These are phyloP conservation scores for Cacatua alba DNA, from an alignment of 2,113 vertebrate genomes.

Conservation along the genomic window DNA sequence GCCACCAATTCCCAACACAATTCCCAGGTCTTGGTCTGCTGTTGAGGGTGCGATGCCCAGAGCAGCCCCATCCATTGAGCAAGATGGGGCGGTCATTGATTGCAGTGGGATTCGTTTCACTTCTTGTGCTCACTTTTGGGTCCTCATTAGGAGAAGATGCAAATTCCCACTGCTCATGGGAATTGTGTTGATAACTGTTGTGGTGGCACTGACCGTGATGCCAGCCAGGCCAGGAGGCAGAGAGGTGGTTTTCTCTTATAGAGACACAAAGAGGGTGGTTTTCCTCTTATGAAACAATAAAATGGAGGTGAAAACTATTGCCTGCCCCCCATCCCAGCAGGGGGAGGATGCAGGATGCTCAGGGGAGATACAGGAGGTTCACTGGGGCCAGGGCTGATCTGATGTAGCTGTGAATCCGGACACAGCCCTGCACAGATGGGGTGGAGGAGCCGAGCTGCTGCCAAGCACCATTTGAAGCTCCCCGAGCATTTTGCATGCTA, in stretches of 20 bases:
- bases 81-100: background rate
- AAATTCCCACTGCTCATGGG: no score
- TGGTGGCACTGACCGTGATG: background rate
- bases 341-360: background rate
- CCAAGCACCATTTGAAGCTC: background rate
- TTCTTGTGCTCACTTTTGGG: background rate
- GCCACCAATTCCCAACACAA: background rate
- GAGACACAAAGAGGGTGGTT: no score
- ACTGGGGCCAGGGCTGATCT: background rate
- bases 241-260: background rate
- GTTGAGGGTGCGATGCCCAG: background rate
- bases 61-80: fast-evolving
- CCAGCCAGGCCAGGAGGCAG: background rate
- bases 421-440: background rate
- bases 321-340: background rate
- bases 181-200: background rate
- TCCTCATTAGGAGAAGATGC: background rate
- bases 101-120: background rate
- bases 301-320: fast-evolving
- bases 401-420: background rate
- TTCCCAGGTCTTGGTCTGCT: background rate
- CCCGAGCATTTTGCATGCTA: background rate
- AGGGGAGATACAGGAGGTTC: background rate
- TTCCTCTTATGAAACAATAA: background rate
- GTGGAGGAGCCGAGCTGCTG: background rate